Evolutionary conservation across 2,888 invertebrate species (phyloP).

Genomic region (Podabrus alpinus): DNA sequence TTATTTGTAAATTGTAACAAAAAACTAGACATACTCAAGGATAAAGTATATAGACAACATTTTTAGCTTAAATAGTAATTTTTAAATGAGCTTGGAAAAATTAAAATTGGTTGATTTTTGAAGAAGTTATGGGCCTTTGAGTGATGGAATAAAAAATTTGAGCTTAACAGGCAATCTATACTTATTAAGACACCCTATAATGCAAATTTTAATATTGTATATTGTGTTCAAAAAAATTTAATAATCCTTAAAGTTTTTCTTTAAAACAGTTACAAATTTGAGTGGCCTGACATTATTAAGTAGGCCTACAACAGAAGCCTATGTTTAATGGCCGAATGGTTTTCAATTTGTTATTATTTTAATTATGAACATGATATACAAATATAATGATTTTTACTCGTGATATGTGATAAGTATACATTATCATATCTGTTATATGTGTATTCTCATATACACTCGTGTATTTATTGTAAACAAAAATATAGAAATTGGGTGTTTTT

Average conservation of each 20-base stretch:
- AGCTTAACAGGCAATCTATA: neutral
- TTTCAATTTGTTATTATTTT: slow-evolving; percentile 17
- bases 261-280: neutral
- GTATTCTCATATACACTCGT: neutral
- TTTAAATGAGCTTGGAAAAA: neutral
- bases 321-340: neutral
- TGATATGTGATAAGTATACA: slow-evolving; percentile 45
- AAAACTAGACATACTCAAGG: no score
- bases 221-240: neutral
- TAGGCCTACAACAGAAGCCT: neutral
- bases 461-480: neutral
- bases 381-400: slow-evolving; percentile 35
- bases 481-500: neutral
- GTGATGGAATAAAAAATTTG: neutral
- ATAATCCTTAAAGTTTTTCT: neutral
- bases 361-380: slow-evolving; percentile 37
- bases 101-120: neutral
- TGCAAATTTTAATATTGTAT: neutral
- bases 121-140: neutral
- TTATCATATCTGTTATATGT: slow-evolving; percentile 34
- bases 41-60: no score
- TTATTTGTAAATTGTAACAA: no score
- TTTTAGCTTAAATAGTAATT: no score
- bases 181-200: neutral
- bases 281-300: neutral